A percentile compares a stretch with the other conserved stretches of the same genome.
Conservation (phyloP, 2,888 invertebrate species). For the Sminthurinus aureus region DNA sequence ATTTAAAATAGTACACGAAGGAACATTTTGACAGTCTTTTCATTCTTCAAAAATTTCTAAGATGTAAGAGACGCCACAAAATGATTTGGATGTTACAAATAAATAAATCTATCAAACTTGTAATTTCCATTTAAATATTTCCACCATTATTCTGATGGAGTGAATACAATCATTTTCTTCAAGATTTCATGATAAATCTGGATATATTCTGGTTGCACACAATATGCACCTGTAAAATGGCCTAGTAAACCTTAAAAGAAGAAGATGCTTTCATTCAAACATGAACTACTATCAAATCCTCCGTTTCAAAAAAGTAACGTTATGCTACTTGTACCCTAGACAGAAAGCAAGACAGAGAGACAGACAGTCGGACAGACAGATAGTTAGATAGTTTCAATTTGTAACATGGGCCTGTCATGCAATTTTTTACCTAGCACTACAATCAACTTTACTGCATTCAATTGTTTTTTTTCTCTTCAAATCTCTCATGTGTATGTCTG, state of each 20-base stretch:
- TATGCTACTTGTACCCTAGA: neutral
- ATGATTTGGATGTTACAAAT: too few species aligned
- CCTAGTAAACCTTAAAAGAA: conserved; percentile 6
- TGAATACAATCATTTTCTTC: too few species aligned
- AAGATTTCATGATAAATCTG: too few species aligned
- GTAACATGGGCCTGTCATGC: neutral
- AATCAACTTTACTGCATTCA: neutral
- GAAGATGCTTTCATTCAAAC: conserved; percentile 2
- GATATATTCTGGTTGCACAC: neutral
- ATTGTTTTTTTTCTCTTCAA: conserved; percentile 7
- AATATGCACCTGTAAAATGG: neutral
- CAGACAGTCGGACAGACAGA: neutral
- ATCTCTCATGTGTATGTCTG: too few species aligned
- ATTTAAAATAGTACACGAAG: too few species aligned
- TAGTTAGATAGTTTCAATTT: neutral
- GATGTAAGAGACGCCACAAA: too few species aligned
- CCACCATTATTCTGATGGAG: too few species aligned
- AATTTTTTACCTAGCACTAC: neutral
- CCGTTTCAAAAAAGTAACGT: conserved; percentile 22
- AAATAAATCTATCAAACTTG: too few species aligned
- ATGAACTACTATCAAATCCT: neutral
- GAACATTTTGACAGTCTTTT: too few species aligned
- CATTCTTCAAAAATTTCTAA: too few species aligned
- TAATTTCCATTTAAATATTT: too few species aligned
- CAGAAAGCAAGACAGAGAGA: neutral